Conservation (phyloP, 2,888 invertebrate genomes). For the Pseudoips prasinana region DNA sequence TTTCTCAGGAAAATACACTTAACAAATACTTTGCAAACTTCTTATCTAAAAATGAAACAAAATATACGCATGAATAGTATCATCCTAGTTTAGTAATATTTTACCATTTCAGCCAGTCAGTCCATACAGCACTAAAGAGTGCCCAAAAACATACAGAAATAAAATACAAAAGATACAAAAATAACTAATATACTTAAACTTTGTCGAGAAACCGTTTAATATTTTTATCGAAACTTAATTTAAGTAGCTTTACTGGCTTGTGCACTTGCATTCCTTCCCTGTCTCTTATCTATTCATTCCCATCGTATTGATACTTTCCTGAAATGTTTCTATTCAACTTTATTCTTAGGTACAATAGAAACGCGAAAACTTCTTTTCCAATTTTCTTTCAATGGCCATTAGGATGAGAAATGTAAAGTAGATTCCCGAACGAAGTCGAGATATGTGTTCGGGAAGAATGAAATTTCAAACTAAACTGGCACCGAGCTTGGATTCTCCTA, state of each 20-base stretch:
- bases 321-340: slow-evolving; percentile 51
- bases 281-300: slow-evolving; percentile 40
- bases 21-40: too few species aligned
- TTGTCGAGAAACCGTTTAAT: too few species aligned
- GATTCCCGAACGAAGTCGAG: slow-evolving; percentile 75
- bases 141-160: too few species aligned
- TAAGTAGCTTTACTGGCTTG: slow-evolving; percentile 20
- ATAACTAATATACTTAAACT: too few species aligned
- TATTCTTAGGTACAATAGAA: slow-evolving; percentile 50
- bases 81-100: too few species aligned
- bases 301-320: slow-evolving; percentile 49
- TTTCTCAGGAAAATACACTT: too few species aligned
- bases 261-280: slow-evolving; percentile 30
- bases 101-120: too few species aligned
- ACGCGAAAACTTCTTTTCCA: slow-evolving; percentile 77
- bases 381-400: slow-evolving; percentile 81
- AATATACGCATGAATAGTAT: too few species aligned
- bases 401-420: slow-evolving; percentile 81
- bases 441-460: slow-evolving; percentile 78
- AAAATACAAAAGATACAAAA: too few species aligned
- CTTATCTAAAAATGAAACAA: too few species aligned
- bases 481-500: slow-evolving; percentile 38
- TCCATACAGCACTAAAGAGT: too few species aligned
- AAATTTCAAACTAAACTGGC: slow-evolving; percentile 73
- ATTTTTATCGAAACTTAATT: too few species aligned